Evolutionary conservation across 2,797 vertebrate species (phyloP).

Genomic region (Neosalanx taihuensis): DNA sequence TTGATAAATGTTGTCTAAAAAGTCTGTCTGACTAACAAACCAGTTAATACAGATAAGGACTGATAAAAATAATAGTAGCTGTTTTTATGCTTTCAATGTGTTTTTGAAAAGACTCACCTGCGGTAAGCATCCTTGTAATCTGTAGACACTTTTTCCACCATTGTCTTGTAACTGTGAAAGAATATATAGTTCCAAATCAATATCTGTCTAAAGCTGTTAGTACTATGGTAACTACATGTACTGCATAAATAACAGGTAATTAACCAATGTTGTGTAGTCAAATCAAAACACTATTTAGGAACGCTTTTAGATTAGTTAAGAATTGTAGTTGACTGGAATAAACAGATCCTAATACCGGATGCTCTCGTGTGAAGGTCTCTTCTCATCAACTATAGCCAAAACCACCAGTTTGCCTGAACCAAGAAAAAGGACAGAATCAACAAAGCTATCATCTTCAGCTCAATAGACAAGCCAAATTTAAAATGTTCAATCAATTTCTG

Average conservation of each 20-base stretch:
- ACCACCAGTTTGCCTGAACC: conserved; percentile 85
- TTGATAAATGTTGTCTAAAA: no score
- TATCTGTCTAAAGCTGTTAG: not conserved
- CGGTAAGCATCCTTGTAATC: conserved; percentile 82
- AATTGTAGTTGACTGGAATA: not conserved
- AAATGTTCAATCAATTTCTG: not conserved
- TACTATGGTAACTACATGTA: not conserved
- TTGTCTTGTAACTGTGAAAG: conserved; percentile 74
- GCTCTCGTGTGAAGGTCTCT: conserved; percentile 73
- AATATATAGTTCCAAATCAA: not conserved
- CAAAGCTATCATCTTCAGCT: not conserved
- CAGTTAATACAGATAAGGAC: no score
- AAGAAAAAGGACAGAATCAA: conserved; percentile 8
- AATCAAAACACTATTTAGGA: no score
- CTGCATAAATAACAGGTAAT: not conserved
- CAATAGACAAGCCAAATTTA: not conserved
- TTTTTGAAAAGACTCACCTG: conserved; percentile 67
- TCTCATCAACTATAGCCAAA: conserved; percentile 85
- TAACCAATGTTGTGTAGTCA: not conserved
- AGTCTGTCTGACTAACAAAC: no score
- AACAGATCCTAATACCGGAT: conserved; percentile 71
- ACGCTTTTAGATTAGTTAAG: no score
- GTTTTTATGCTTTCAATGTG: no score
- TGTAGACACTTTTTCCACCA: conserved; percentile 83
- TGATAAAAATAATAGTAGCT: no score